Conservation (phyloP, 2,888 invertebrate genomes). For the Zhuqinia jingwanae region DNA sequence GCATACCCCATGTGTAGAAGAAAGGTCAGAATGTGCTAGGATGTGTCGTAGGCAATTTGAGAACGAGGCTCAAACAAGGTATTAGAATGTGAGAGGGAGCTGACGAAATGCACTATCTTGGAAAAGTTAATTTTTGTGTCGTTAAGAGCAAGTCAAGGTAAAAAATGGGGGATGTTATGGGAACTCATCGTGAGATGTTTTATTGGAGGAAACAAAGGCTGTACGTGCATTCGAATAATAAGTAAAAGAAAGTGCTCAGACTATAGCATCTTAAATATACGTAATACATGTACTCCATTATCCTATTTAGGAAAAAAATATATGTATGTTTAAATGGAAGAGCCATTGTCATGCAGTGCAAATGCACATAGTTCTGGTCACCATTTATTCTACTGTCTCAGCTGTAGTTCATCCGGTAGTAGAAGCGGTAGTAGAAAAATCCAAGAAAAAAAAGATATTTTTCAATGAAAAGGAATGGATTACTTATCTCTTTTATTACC, state of each 20-base stretch:
- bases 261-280: too few relatives aligned
- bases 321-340: too few relatives aligned
- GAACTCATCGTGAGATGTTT: neutral
- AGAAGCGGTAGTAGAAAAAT: neutral
- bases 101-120: neutral
- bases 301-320: too few relatives aligned
- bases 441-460: neutral
- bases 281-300: too few relatives aligned
- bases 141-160: neutral
- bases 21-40: neutral
- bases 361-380: too few relatives aligned
- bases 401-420: neutral
- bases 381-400: too few relatives aligned
- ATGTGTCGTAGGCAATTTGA: neutral
- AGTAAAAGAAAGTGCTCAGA: too few relatives aligned
- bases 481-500: constrained; percentile 12
- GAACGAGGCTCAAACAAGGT: neutral
- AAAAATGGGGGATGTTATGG: neutral
- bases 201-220: neutral
- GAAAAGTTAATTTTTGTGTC: neutral
- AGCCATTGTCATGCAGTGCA: too few relatives aligned
- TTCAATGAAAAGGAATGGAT: constrained; percentile 5
- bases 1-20: neutral
- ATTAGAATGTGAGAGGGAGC: neutral
- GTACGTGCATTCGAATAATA: too few relatives aligned